Evolutionary conservation across 1,140 invertebrate genomes (phyloP).

Genomic region (Diprion similis): DNA sequence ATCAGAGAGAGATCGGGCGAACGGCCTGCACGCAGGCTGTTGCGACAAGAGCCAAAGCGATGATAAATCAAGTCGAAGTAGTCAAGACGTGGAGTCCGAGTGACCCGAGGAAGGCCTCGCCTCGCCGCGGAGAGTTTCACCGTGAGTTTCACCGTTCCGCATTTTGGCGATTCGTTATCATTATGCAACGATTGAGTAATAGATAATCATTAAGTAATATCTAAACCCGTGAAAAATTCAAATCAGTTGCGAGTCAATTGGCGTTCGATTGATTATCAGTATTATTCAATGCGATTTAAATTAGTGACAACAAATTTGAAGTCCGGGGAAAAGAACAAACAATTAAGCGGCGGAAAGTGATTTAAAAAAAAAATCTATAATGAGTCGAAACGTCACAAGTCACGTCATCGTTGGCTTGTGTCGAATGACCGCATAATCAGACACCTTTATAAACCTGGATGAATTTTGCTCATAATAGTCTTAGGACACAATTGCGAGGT

Average conservation of each 20-base stretch:
- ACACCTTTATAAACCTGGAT: no score
- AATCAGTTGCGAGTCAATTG: constrained; percentile 9
- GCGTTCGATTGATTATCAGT: no score
- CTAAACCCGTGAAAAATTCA: constrained; percentile 24
- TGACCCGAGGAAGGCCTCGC: background rate
- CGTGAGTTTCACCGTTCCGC: constrained; percentile 36
- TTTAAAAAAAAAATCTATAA: no score
- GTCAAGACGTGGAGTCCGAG: background rate
- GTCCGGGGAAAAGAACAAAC: background rate
- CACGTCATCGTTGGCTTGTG: no score
- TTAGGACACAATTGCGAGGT: no score
- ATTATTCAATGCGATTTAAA: no score
- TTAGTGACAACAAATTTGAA: no score
- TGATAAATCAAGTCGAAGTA: background rate
- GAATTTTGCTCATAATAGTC: no score
- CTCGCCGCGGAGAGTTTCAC: constrained; percentile 31
- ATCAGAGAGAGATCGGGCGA: no score
- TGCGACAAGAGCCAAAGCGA: background rate
- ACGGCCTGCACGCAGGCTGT: no score
- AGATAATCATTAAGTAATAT: constrained; percentile 34
- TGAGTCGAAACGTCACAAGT: no score
- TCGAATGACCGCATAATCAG: no score
- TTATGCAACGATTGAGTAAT: constrained; percentile 42
- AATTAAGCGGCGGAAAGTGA: background rate
- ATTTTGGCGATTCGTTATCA: constrained; percentile 37